Evolutionary conservation across 2,797 vertebrate genomes (phyloP).

Genomic region (Chlorospingus flavigularis): DNA sequence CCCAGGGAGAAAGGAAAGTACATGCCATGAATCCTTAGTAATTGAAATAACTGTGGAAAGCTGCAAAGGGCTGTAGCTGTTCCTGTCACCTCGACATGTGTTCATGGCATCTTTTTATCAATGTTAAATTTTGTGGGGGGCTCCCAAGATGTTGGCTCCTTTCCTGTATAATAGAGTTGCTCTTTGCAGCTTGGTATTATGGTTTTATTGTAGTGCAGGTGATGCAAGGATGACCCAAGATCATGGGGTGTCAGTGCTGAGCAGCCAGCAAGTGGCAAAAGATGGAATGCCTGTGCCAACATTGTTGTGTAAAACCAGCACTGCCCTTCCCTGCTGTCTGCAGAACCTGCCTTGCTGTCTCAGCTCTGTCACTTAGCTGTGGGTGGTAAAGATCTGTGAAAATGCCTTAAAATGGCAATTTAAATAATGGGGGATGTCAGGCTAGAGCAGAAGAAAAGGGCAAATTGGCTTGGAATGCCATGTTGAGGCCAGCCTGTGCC

Average conservation of each 20-base stretch:
- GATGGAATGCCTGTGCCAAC: background rate
- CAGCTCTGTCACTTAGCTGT: background rate
- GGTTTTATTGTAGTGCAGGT: background rate
- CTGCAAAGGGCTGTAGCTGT: background rate
- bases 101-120: background rate
- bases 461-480: background rate
- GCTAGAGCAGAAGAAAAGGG: background rate
- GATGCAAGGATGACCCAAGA: background rate
- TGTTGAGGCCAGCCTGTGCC: background rate
- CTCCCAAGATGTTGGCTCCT: background rate
- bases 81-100: background rate
- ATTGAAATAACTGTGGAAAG: background rate
- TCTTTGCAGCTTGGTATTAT: background rate
- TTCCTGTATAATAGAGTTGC: background rate
- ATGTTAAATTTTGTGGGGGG: background rate
- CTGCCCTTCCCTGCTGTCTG: background rate
- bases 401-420: background rate
- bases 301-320: background rate
- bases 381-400: background rate
- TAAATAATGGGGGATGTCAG: background rate
- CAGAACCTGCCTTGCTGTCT: background rate
- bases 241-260: rapidly evolving
- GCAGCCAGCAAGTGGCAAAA: background rate
- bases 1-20: background rate
- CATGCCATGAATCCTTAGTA: background rate